phyloP scores from a whole-genome alignment of 1,140 invertebrate genomes.

The Batillaria attramentaria region DNA sequence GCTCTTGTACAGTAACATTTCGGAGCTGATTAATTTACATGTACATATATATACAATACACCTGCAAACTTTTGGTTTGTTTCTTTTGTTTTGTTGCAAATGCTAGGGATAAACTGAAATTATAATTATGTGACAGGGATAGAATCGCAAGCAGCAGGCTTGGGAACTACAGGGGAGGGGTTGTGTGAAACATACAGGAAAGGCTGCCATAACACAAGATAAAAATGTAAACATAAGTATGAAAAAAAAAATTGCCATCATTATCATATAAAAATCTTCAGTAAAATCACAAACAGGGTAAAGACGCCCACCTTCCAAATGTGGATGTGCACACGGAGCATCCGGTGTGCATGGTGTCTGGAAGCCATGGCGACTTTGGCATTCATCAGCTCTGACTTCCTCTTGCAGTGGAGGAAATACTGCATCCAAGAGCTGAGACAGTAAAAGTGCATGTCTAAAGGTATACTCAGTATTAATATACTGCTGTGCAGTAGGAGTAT shows the following conservation, averaged over 20 bases:
- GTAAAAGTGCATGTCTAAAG: not conserved
- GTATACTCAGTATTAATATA: not conserved
- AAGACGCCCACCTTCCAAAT: constrained; percentile 54
- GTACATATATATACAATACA: too few relatives aligned
- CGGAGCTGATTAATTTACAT: too few relatives aligned
- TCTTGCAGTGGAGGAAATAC: constrained; percentile 61
- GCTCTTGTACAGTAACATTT: too few relatives aligned
- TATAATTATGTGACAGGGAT: not conserved
- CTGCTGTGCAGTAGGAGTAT: not conserved
- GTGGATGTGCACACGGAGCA: constrained; percentile 53
- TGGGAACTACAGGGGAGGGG: not conserved
- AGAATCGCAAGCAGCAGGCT: not conserved
- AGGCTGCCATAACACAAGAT: not conserved
- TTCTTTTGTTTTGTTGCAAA: not conserved
- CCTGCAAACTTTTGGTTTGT: too few relatives aligned
- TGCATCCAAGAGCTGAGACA: constrained; percentile 61
- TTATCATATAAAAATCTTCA: too few relatives aligned
- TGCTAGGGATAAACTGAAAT: not conserved
- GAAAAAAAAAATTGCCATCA: not conserved
- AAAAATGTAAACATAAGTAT: not conserved
- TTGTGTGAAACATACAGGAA: not conserved
- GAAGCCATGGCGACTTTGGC: constrained; percentile 55
- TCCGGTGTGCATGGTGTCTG: constrained; percentile 53
- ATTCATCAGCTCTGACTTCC: constrained; percentile 48
- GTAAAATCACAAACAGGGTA: too few relatives aligned